These are phyloP conservation scores for Pantherophis guttatus DNA, from an alignment of 2,113 vertebrate genomes.

Conservation along the genomic window DNA sequence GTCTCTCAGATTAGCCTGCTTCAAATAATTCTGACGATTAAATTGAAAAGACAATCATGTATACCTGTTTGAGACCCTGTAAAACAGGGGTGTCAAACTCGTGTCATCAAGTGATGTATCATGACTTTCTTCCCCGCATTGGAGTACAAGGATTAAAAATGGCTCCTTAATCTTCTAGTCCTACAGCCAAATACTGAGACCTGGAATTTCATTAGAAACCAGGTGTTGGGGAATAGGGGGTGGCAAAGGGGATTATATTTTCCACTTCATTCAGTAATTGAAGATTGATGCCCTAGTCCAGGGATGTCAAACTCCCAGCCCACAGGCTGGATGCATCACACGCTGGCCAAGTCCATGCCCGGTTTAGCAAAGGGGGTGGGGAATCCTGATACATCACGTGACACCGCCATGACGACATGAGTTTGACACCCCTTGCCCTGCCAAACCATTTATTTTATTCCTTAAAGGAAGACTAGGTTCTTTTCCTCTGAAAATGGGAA, in stretches of 20 bases:
- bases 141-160: not conserved
- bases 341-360: too few relatives aligned
- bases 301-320: too few relatives aligned
- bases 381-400: too few relatives aligned
- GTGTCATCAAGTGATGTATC: too few relatives aligned
- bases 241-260: not conserved
- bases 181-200: too few relatives aligned
- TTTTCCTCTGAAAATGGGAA: not conserved
- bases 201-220: not conserved
- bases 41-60: not conserved
- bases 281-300: not conserved
- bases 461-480: not conserved
- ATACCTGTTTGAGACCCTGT: not conserved
- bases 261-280: not conserved
- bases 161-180: not conserved
- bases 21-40: not conserved
- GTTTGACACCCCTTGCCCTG: too few relatives aligned
- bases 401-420: too few relatives aligned
- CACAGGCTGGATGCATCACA: too few relatives aligned
- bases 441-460: not conserved
- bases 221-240: not conserved
- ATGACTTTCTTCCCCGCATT: too few relatives aligned
- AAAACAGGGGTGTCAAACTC: not conserved
- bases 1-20: not conserved
- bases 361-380: too few relatives aligned